Evolutionary conservation across 1,140 invertebrate genomes (phyloP), one percentile per base, ranked within the genome.

Genomic region (Teleogryllus occipitalis): DNA sequence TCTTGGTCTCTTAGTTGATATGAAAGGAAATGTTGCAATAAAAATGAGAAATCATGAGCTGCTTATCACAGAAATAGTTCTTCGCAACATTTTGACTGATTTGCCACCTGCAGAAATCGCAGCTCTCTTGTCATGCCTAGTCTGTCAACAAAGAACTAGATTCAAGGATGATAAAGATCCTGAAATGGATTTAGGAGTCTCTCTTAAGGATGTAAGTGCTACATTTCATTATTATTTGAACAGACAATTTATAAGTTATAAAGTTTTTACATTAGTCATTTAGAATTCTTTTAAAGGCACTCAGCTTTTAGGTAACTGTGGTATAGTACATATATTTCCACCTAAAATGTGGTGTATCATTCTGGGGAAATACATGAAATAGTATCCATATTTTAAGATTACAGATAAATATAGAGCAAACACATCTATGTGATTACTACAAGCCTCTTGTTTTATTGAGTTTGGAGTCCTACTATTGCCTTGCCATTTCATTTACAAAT

Each of bases 21-120:
- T 97, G 65, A 98, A 98, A 88, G 97, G 97, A 14, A 89, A 94
- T 80, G 97, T 99, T 10, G 98, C 97, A 7, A 96, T 97, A 84
- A 94, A 97, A 86, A 98, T 99, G 92, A 95, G 96, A 21, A 97
- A 93, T 80, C 89, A 92, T 78, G 98, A 99, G 85, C 87, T 99
- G 7, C 89, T 99, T 27, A 94, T 99, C 75, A 99, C 97, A 0
- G 98, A 99, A 87, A 86, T 99, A 5, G 92, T 99, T n/a, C 92
- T 99, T 80, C 91, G 95, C 80, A 98, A 99, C 87, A 90, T 97
- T 77, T 91, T 99, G 76, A 94, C 92, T 0, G 91, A 95, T 83
- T 90, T 96, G 73, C 89, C 92, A 82, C 93, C 96, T 0, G 92
- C 94, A 0, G 97, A 99, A 87, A 98, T 99, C 76, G 97, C 97